Evolutionary conservation across 2,888 invertebrate species (phyloP).

Genomic region (Schizotus pectinicornis): DNA sequence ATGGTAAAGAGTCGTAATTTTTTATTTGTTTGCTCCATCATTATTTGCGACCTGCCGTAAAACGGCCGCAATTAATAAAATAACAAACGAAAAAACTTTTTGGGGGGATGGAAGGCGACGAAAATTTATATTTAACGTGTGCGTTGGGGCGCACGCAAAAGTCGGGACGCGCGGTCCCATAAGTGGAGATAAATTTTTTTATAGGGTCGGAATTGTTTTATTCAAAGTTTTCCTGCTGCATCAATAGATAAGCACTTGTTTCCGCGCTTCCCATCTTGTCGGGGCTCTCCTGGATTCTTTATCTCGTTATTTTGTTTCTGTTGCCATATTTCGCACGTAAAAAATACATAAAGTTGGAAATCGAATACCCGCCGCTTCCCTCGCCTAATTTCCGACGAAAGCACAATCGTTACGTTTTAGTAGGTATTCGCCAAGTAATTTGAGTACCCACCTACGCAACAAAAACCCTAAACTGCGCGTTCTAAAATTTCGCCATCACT

Average conservation of each 20-base stretch:
- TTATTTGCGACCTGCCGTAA: neutral
- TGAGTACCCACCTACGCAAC: no score
- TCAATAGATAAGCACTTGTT: constrained; percentile 26
- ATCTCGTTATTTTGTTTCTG: constrained; percentile 27
- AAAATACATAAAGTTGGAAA: constrained; percentile 25
- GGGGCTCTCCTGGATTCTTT: constrained; percentile 20
- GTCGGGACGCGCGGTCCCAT: no score
- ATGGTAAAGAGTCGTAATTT: constrained; percentile 5
- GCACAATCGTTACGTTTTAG: no score
- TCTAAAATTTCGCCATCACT: no score
- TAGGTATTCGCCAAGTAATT: no score
- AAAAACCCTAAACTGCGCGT: no score
- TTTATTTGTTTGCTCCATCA: constrained; percentile 8
- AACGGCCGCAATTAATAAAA: constrained; percentile 6
- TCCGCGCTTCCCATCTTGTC: constrained; percentile 22
- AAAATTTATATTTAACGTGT: neutral
- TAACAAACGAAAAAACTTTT: neutral
- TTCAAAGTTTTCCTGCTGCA: constrained; percentile 26
- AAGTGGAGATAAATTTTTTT: constrained; percentile 9
- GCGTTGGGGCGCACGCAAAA: no score
- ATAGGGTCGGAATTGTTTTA: constrained; percentile 22
- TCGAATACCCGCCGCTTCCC: no score
- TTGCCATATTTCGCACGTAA: constrained; percentile 27
- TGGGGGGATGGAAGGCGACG: neutral
- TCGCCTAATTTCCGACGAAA: no score